phyloP scores from a whole-genome alignment of 1,140 invertebrate genomes.

The Brachionus paranguensis region DNA sequence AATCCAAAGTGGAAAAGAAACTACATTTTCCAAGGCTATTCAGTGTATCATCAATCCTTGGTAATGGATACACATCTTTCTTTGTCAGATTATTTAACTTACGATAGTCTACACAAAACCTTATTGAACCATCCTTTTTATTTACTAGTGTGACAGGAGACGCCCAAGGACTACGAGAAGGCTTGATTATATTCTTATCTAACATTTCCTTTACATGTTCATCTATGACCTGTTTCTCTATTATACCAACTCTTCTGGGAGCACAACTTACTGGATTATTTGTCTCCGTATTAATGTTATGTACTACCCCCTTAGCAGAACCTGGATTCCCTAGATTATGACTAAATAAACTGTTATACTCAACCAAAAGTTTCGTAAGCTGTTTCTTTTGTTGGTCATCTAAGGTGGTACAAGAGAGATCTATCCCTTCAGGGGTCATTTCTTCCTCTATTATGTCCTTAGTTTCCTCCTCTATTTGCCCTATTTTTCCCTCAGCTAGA shows the following conservation, averaged over 20 bases:
- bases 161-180: not conserved
- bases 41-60: not conserved
- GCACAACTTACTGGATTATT: not conserved
- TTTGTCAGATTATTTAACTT: too few relatives aligned
- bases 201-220: not conserved
- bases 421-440: not conserved
- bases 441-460: not conserved
- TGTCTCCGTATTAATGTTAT: not conserved
- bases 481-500: not conserved
- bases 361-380: not conserved
- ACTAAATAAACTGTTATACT: not conserved
- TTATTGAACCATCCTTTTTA: not conserved
- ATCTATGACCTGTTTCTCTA: not conserved
- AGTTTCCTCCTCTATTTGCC: not conserved
- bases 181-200: not conserved
- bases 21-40: not conserved
- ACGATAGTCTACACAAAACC: not conserved
- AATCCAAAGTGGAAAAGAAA: not conserved
- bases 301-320: not conserved
- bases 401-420: not conserved
- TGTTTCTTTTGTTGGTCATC: not conserved
- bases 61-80: too few relatives aligned
- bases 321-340: not conserved
- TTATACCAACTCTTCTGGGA: not conserved
- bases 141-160: not conserved